Percentiles rank a stretch among this genome's conserved stretches.
Conservation (phyloP, 2,113 vertebrate genomes). For the Regulus satrapa region DNA sequence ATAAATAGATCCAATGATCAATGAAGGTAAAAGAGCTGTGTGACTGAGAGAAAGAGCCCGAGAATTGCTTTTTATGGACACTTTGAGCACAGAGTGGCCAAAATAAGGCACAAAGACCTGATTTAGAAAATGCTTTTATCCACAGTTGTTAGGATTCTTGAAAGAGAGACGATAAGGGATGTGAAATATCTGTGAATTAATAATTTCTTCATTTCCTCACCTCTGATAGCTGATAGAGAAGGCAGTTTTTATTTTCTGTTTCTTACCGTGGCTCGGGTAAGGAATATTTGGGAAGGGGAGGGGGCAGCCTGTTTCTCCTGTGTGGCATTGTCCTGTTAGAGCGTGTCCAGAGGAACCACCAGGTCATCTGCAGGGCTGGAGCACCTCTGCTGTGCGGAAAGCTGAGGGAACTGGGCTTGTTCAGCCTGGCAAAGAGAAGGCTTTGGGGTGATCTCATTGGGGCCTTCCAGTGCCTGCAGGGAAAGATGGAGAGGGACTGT, state of each 20-base stretch:
- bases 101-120: not conserved
- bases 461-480: not conserved
- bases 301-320: fast-evolving
- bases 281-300: not conserved
- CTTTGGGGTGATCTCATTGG: not conserved
- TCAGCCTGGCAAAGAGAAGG: not conserved
- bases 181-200: not conserved
- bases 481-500: fast-evolving
- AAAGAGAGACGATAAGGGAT: not conserved
- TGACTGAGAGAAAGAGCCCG: not conserved
- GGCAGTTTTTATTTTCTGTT: not conserved
- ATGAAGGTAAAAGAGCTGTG: not conserved
- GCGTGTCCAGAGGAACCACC: no score
- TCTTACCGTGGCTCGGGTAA: fast-evolving
- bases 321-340: not conserved
- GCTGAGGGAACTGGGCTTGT: not conserved
- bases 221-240: not conserved
- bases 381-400: not conserved
- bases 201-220: not conserved
- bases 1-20: not conserved
- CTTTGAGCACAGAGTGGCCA: not conserved
- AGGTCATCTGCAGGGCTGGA: not conserved
- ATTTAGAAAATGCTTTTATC: not conserved
- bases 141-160: not conserved
- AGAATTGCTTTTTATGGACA: not conserved